phyloP scores from a whole-genome alignment of 2,888 invertebrate genomes.

The Athalia circularis region DNA sequence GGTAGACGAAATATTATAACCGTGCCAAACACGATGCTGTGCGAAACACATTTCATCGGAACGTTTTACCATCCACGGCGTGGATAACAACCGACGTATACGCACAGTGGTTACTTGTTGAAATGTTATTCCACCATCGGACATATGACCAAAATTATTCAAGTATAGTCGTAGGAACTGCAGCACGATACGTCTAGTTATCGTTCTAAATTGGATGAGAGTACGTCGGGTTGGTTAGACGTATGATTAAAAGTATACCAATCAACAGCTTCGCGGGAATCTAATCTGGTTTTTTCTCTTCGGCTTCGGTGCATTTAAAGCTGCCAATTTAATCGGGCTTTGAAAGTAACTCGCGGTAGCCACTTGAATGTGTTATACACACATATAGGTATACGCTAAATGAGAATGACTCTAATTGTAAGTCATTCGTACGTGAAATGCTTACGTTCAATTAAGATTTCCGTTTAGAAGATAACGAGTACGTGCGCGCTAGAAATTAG shows the following conservation, averaged over 20 bases:
- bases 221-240: background rate
- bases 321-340: background rate
- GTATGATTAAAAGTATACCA: background rate
- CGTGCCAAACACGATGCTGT: constrained; percentile 23
- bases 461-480: background rate
- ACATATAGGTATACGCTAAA: background rate
- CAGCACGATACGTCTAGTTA: background rate
- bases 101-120: background rate
- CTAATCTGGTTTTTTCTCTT: background rate
- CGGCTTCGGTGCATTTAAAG: background rate
- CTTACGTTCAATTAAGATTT: background rate
- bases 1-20: constrained; percentile 30
- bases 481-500: too few relatives aligned
- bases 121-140: too few relatives aligned
- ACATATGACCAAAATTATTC: too few relatives aligned
- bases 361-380: background rate
- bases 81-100: too few relatives aligned
- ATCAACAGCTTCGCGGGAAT: constrained; percentile 8
- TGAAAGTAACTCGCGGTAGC: background rate
- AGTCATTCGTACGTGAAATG: background rate
- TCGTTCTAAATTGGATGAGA: background rate
- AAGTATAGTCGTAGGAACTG: background rate
- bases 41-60: background rate
- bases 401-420: background rate
- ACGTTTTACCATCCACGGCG: background rate